phyloP scores from a whole-genome alignment of 2,113 vertebrate species.

The Sceloporus tristichus region DNA sequence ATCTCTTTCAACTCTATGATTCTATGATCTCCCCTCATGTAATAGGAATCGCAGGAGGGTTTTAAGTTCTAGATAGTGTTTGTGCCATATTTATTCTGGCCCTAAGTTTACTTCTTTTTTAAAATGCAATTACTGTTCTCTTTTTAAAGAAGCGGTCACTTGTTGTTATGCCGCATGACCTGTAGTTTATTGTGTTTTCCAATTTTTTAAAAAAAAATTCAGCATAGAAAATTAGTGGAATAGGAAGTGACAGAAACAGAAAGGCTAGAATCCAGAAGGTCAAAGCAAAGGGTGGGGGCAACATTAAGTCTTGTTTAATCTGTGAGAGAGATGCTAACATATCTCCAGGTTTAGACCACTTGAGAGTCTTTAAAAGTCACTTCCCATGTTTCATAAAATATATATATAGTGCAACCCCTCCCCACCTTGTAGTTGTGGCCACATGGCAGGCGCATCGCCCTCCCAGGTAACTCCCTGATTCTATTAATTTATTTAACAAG shows the following conservation, averaged over 20 bases:
- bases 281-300: neutral
- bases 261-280: neutral
- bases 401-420: slow-evolving; percentile 51
- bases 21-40: no score
- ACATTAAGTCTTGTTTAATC: neutral
- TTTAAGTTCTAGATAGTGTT: no score
- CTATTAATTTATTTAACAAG: slow-evolving; percentile 15
- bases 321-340: slow-evolving; percentile 15
- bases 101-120: no score
- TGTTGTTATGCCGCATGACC: neutral
- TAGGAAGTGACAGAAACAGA: no score
- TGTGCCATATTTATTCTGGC: no score
- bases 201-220: no score
- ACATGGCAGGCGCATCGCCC: slow-evolving; percentile 5
- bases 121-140: no score
- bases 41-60: no score
- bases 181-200: neutral
- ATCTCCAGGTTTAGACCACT: slow-evolving; percentile 28
- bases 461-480: fast-evolving
- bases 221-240: no score
- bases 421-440: neutral
- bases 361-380: slow-evolving; percentile 66
- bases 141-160: neutral
- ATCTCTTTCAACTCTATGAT: no score
- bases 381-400: slow-evolving; percentile 65